Base-by-base conservation (phyloP, 2,888 invertebrate genomes). In the Sesia apiformis region DNA sequence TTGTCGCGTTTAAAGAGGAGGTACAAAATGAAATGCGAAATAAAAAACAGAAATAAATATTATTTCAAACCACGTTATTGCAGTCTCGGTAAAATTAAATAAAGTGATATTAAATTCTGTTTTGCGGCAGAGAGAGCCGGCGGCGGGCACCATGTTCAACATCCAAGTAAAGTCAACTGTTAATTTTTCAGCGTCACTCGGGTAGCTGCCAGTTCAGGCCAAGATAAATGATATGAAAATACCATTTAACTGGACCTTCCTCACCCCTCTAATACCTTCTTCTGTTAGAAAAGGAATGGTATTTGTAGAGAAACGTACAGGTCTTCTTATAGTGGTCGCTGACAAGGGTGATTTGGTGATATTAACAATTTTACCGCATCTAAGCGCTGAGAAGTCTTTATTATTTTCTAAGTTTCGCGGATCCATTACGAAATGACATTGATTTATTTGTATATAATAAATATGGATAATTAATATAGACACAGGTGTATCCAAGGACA, bases 131-230 rank as follows among this genome's bases (percentile, higher is more conserved):
- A 23, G 23, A 23, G 23, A 23, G 23, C 23, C 23, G 23, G 23
- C 23, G 23, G 23, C 23, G n/a, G 46, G 46, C 8, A 7, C 46
- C 46, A n/a, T 46, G 46, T 46, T 46, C 46, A 46, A 58, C 55
- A 57, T 60, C 57, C 60, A 38, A 40, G n/a, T 43, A 56, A 51
- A 56, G 56, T 61, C 60, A 59, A 63, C 62, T 62, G 60, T 62
- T 62, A 65, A 66, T 69, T 68, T 68, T 66, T 67, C 70, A 70
- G 67, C 62, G 62, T 67, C 67, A 66, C 62, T 66, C 46, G 46
- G 8, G n/a, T 65, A 65, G 66, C 62, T 62, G 62, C 63, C 66
- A 67, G 60, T 65, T 70, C 55, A 56, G 57, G 56, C 62, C 57
- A 60, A 63, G 69, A 69, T 70, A 67, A 70, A 66, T 70, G 65